Base-by-base conservation (phyloP, 2,797 vertebrate genomes). In the Clarias pachynema region DNA sequence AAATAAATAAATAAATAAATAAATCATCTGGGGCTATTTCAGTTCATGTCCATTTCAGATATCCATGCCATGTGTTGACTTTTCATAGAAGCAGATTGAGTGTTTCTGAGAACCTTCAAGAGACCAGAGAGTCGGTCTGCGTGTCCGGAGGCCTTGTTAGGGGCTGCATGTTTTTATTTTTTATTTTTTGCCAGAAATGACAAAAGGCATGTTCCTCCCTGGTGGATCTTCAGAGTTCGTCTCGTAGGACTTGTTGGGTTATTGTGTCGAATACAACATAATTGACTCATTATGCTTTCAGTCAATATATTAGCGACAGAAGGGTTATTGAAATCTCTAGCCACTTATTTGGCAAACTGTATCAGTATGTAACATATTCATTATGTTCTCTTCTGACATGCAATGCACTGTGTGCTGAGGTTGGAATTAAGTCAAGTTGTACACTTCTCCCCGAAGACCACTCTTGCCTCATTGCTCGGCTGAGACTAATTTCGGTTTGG, bases 401-500 rank as follows among this genome's bases (percentile, higher is more conserved):
- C 91, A n/a, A n/a, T 78, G 75, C 1, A 87, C 81, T 66, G 62
- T 89, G 89, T 86, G 81, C 91, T 92, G 91, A 94, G 90, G 90
- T 87, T 24, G 86, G 91, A 93, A 92, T 93, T 91, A 88, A 73
- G 89, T 57, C 57, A 82, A 70, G 29, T 69, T 31, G 34, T 90
- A 86, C 90, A 90, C 89, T 74, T 66, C 91, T 92, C 93, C 87
- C 91, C 88, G 89, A 90, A 93, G 91, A 93, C 93, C 89, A 88
- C 86, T 93, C 72, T 91, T 91, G 91, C 90, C 91, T 93, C 89
- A 63, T 89, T 83, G 91, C 92, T 93, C 92, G 89, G 86, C 90
- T 90, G 91, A 94, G 93, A 94, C 91, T 89, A 92, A 93, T 94
- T 94, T 94, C 93, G 91, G 91, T 93, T 95, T 92, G 93, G 90